Evolutionary conservation across 2,888 invertebrate species (phyloP), one percentile per base, ranked within the genome.

Genomic region (Xylota sylvarum): DNA sequence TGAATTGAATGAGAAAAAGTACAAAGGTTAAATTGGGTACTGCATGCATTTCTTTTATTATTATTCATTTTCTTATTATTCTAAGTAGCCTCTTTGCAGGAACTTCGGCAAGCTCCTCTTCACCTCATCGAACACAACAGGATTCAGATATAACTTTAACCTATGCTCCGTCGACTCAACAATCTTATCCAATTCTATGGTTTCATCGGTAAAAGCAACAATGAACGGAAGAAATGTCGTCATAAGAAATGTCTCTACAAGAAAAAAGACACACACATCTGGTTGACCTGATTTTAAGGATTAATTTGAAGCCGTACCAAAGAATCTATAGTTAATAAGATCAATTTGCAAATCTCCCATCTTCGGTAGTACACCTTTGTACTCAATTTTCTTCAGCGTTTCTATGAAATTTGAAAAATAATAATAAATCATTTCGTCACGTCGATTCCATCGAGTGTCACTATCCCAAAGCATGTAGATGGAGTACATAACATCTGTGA

Each of bases 401-500:
- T 88, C 78, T 4, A 67, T 60, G 3, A 91, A 89, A 9, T 82
- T 86, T 0, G 69, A 67, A 32, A 89, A 90, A 37, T 90, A 90
- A 46, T 89, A 88, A n/a, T 89, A 64, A 9, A 90, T 67, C 0
- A 90, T 50, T 56, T 90, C 88, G 17, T 90, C 89, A 0, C 70
- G 73, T 5, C 88, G 80, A 1, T 83, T 70, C 23, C 58, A 64
- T 0, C 90, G 89, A 3, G 88, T 85, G 4, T 90, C 88, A 0
- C 77, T 23, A 6, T 82, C 74, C 62, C 90, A 65, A 3, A 91
- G 48, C 88, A 89, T 88, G 32, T 89, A 90, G 0, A 89, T 85
- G 0, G 91, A 88, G 50, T 89, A 90, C 2, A 89, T 58, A 0
- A 90, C 30, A 62, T 91, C 91, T 9, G 60, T 32, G 5, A 81